Base-by-base conservation (phyloP, 2,797 vertebrate genomes). In the Selene dorsalis region DNA sequence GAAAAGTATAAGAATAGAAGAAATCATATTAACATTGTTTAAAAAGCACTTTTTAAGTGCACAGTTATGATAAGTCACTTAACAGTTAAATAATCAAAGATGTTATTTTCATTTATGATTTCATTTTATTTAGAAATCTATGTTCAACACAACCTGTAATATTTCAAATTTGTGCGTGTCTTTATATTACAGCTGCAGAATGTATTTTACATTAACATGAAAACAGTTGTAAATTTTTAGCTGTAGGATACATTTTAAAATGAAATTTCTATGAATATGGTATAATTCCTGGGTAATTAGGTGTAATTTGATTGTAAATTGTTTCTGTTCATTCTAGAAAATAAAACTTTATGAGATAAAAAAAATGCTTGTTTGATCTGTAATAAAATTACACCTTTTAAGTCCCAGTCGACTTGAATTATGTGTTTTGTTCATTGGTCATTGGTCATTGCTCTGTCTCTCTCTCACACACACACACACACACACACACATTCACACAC, bases 381-480 rank as follows among this genome's bases (percentile, higher is more conserved):
- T 53, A 71, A 83, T 62, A 75, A 80, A 83, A 52, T 66, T 4
- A 13, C 12, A 52, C 13, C 5, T 58, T 30, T 12, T 22, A 14
- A 8, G n/a, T 22, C 58, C n/a, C 14, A 8, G 11, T 39, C 32
- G 1, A 16, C 6, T 53, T 1, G n/a, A 30, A 30, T 28, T 38
- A n/a, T n/a, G 20, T 39, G 6, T 22, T 59, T 38, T 22, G 2
- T n/a, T 59, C n/a, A 22, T 38, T 39, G 32, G 4, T 32, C 30
- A 32, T 30, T 30, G 30, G 30, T 30, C 30, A 30, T 32, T 32
- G 30, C 30, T 32, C n/a, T n/a, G n/a, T n/a, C n/a, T n/a, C n/a
- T n/a, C n/a, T n/a, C 30, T 30, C 30, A 30, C 30, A 30, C 30
- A 30, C 30, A 30, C 30, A 30, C 30, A 30, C 30, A 30, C 30